Base-by-base conservation (phyloP, 2,113 vertebrate species). In the Progne subis region DNA sequence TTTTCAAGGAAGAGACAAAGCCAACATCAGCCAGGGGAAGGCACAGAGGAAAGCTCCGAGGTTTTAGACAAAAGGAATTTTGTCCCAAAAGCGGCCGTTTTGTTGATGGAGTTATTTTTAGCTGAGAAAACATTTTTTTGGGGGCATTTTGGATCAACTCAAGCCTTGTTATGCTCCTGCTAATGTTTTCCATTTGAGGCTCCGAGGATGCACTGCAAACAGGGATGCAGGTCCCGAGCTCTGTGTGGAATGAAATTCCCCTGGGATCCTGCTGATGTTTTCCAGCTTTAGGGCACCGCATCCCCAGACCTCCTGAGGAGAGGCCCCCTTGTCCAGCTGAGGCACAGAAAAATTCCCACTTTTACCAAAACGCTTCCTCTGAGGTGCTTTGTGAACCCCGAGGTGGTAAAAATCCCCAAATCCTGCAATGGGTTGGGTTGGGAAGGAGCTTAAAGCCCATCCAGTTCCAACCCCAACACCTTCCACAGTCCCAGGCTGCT, bases 51-150 rank as follows among this genome's bases (percentile, higher is more conserved):
- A 55, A 92, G 46, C n/a, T 61, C 49, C 8, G 2, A 94, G 70
- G 44, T 87, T 94, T 90, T n/a, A 23, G 7, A 85, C 94, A 94
- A 91, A 92, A 89, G 84, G 72, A 59, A 21, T 49, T 46, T n/a
- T 94, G 82, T 84, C 88, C 86, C 86, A 69, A 43, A 96, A 94
- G 77, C 39, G 2, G 37, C 71, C 93, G 1, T 91, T 82, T 91
- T 96, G 81, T 80, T 64, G 86, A 14, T 28, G 47, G n/a, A 65
- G 82, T 59, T 93, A 95, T 95, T 94, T 91, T 96, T 94, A 94
- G 79, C 88, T 88, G 86, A 92, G 80, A 94, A 94, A 97, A 96
- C 86, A 92, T 77, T 92, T 88, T 88, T 68, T 79, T 65, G n/a
- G 90, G 92, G 93, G 94, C 53, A 79, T 94, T 94, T 94, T 95